phyloP scores from a whole-genome alignment of 2,797 vertebrate species.

The Pantherophis vulpinus region DNA sequence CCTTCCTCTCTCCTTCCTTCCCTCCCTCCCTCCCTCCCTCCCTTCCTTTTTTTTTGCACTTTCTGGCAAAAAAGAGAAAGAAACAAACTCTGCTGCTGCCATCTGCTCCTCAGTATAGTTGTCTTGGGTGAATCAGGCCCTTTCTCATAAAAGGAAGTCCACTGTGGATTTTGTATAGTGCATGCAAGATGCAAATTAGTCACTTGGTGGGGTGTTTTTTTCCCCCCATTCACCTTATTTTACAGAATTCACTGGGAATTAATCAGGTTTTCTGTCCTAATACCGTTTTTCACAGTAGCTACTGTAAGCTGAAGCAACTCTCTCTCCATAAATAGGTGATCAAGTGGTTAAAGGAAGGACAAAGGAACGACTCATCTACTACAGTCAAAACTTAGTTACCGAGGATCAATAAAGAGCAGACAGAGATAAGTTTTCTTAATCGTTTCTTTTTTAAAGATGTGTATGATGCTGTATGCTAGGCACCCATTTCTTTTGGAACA shows the following conservation, averaged over 20 bases:
- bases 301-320: neutral
- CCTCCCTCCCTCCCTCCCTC: neutral
- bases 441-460: constrained; percentile 78
- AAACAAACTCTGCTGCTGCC: neutral
- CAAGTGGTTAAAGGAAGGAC: constrained; percentile 59
- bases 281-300: neutral
- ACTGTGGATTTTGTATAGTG: neutral
- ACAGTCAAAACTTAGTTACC: constrained; percentile 74
- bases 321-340: constrained; percentile 20
- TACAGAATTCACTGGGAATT: neutral
- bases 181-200: neutral
- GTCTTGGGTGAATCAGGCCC: neutral
- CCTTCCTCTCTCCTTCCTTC: too few relatives aligned
- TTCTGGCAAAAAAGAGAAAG: neutral
- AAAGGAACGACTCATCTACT: constrained; percentile 64
- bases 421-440: constrained; percentile 70
- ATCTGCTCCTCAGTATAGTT: neutral
- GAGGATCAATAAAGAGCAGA: constrained; percentile 79
- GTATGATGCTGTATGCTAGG: constrained; percentile 78
- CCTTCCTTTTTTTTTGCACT: neutral
- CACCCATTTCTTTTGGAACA: constrained; percentile 71
- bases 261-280: neutral
- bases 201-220: neutral
- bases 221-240: neutral
- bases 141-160: neutral